These are phyloP conservation scores for Phortica okadai DNA, from an alignment of 2,888 invertebrate genomes.

Conservation along the genomic window DNA sequence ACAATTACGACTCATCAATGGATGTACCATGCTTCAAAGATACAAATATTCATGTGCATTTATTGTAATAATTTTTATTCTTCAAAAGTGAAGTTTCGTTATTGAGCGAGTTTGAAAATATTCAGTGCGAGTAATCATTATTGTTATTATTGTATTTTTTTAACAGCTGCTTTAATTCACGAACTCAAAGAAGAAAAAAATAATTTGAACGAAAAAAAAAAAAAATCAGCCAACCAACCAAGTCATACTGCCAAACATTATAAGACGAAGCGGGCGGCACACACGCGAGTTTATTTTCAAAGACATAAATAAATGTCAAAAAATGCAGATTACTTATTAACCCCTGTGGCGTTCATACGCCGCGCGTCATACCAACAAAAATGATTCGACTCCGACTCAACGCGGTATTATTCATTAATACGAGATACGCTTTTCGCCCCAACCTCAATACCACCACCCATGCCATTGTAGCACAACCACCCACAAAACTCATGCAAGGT, in stretches of 20 bases:
- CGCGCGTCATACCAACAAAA: slow-evolving; percentile 11
- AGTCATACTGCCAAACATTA: too few species aligned
- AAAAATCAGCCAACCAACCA: background rate
- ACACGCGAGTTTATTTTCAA: slow-evolving; percentile 60
- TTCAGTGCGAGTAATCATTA: too few species aligned
- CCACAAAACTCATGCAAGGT: too few species aligned
- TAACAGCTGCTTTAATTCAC: background rate
- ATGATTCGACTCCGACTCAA: slow-evolving; percentile 42
- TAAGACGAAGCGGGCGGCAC: too few species aligned
- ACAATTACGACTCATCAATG: too few species aligned
- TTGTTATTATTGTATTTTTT: background rate
- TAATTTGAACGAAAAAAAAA: background rate
- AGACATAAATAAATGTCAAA: slow-evolving; percentile 75
- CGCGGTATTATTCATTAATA: slow-evolving; percentile 74
- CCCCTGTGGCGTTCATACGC: slow-evolving; percentile 69
- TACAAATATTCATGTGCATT: too few species aligned
- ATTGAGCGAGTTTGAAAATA: too few species aligned
- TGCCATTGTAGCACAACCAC: slow-evolving; percentile 22
- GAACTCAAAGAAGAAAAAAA: background rate
- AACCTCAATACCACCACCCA: slow-evolving; percentile 17
- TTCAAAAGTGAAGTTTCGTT: too few species aligned
- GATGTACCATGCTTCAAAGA: too few species aligned
- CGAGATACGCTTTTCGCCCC: slow-evolving; percentile 49
- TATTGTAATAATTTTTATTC: too few species aligned
- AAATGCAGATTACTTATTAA: slow-evolving; percentile 76